phyloP scores from a whole-genome alignment of 2,888 invertebrate genomes.

The Tribolium freemani region DNA sequence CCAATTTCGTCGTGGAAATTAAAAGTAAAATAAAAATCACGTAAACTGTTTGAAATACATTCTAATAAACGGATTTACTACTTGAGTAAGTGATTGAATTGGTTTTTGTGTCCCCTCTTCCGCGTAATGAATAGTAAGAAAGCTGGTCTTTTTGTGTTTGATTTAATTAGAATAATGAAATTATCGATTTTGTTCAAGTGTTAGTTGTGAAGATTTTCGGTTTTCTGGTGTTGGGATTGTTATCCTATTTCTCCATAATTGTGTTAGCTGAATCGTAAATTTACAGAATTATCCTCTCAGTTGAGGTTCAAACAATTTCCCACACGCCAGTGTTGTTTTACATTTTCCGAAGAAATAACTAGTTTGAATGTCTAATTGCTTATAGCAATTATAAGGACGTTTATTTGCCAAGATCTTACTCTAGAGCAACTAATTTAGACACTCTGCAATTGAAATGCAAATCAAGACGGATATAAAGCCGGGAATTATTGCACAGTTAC shows the following conservation, averaged over 20 bases:
- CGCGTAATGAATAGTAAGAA: not conserved
- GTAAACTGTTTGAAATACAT: not conserved
- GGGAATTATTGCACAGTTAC: not conserved
- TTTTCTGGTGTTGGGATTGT: slow-evolving; percentile 17
- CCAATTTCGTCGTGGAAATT: not conserved
- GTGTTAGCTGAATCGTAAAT: slow-evolving; percentile 35
- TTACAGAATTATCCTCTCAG: slow-evolving; percentile 38
- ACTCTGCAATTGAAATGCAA: slow-evolving; percentile 39
- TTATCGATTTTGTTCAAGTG: not conserved
- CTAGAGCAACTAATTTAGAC: slow-evolving; percentile 29
- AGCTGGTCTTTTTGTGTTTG: not conserved
- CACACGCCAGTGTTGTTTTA: slow-evolving; percentile 30
- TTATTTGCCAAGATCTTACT: slow-evolving; percentile 24
- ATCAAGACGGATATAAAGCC: slow-evolving; percentile 10
- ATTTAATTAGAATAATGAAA: not conserved
- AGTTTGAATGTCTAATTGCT: slow-evolving; percentile 38
- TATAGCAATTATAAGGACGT: slow-evolving; percentile 37
- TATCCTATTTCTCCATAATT: slow-evolving; percentile 21
- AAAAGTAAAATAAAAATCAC: not conserved
- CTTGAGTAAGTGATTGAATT: not conserved
- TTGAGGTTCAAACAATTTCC: slow-evolving; percentile 32
- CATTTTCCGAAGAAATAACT: slow-evolving; percentile 30
- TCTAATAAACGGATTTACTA: not conserved
- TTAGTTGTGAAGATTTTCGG: not conserved
- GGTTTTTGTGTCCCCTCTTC: not conserved